A percentile compares a stretch with the other conserved stretches of the same genome.
Conservation (phyloP, 2,888 invertebrate species). For the Phanerotoma sp. region DNA sequence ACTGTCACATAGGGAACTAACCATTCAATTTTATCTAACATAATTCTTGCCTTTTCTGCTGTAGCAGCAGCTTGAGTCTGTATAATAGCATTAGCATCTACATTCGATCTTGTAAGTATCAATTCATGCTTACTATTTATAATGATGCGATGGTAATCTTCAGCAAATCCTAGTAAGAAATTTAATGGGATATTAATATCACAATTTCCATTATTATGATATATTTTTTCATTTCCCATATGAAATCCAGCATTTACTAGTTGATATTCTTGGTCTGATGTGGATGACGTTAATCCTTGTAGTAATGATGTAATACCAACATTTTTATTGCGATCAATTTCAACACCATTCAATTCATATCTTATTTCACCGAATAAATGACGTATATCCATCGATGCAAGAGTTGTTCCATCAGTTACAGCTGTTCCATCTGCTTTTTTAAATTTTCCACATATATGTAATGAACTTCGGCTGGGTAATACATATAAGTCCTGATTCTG, state of each 20-base stretch:
- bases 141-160: constrained; percentile 51
- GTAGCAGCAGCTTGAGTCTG: neutral
- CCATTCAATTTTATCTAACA: constrained; percentile 13
- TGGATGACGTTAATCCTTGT: constrained; percentile 47
- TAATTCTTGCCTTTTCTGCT: neutral
- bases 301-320: constrained; percentile 45
- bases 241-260: constrained; percentile 30
- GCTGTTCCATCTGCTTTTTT: neutral
- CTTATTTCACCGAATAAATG: constrained; percentile 47
- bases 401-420: neutral
- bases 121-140: constrained; percentile 52
- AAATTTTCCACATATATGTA: constrained; percentile 21
- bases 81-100: constrained; percentile 7
- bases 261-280: neutral
- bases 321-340: constrained; percentile 42
- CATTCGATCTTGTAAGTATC: constrained; percentile 15
- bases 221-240: constrained; percentile 21
- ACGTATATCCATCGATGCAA: constrained; percentile 31
- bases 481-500: constrained; percentile 27
- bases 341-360: no score
- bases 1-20: constrained; percentile 19
- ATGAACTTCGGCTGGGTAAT: constrained; percentile 22
- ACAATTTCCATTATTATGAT: constrained; percentile 32
- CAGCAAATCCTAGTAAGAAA: constrained; percentile 45
- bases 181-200: constrained; percentile 44